These are phyloP conservation scores for Folsomia candida DNA, from an alignment of 2,888 invertebrate genomes.

Conservation along the genomic window DNA sequence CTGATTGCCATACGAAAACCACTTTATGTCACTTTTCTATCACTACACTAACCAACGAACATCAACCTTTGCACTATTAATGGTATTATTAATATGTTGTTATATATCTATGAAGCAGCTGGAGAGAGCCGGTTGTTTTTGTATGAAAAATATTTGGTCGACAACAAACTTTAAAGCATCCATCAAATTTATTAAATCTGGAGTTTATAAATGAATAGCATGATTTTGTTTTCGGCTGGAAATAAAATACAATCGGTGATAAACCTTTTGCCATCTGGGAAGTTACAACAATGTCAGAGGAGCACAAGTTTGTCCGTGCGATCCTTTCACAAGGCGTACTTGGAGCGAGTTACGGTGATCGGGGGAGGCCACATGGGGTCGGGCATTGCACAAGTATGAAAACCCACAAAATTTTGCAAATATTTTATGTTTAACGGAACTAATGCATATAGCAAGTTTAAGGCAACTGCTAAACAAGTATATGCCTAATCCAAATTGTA, in stretches of 20 bases:
- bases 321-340: conserved; percentile 13
- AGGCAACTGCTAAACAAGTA: too few species aligned
- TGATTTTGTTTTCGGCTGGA: neutral
- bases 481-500: neutral
- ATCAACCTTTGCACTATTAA: neutral
- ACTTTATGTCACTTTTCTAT: too few species aligned
- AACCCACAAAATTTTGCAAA: neutral
- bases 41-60: neutral
- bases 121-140: neutral
- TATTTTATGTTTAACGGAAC: neutral
- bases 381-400: conserved; percentile 34
- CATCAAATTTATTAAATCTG: neutral
- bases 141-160: neutral
- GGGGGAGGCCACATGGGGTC: conserved; percentile 40
- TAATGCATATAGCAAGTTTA: too few species aligned
- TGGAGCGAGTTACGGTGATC: conserved; percentile 29
- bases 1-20: too few species aligned
- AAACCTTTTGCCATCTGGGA: neutral
- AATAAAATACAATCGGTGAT: neutral
- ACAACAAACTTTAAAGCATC: neutral
- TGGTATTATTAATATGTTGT: neutral
- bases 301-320: neutral
- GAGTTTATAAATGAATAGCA: neutral
- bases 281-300: too few species aligned
- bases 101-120: neutral